Conservation (phyloP, 2,888 invertebrate species). For the Amphiduros pacificus region DNA sequence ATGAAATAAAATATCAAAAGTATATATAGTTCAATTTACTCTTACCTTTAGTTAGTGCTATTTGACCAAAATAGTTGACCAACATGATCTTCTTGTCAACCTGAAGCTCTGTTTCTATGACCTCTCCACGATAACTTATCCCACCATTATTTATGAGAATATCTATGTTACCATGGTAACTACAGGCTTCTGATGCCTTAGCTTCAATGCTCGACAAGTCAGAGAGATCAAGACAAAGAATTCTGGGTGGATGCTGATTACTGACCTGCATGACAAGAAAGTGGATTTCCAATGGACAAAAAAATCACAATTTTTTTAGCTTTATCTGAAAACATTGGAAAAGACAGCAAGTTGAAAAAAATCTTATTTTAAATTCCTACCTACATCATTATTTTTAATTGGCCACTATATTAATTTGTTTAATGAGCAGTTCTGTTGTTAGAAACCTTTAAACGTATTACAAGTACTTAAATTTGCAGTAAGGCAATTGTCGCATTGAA, state of each 20-base stretch:
- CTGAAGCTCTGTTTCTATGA: constrained; percentile 74
- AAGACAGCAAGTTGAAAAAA: too few relatives aligned
- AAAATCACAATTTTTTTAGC: too few relatives aligned
- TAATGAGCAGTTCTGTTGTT: too few relatives aligned
- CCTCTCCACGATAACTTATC: constrained; percentile 73
- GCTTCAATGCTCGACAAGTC: constrained; percentile 69
- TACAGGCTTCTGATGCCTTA: constrained; percentile 68
- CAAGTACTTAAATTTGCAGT: too few relatives aligned
- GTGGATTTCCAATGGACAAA: not conserved
- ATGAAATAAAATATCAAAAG: too few relatives aligned
- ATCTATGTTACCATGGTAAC: constrained; percentile 67
- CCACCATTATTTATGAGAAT: constrained; percentile 93
- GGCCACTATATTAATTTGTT: too few relatives aligned
- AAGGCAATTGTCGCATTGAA: too few relatives aligned
- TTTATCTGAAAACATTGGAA: too few relatives aligned
- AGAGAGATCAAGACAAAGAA: constrained; percentile 71
- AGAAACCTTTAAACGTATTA: too few relatives aligned
- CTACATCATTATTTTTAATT: too few relatives aligned
- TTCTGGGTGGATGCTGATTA: constrained; percentile 28
- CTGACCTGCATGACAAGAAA: not conserved
- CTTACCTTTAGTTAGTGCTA: constrained; percentile 86
- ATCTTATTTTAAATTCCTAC: too few relatives aligned
- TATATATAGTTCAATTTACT: too few relatives aligned
- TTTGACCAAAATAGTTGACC: constrained; percentile 92
- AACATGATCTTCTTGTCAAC: constrained; percentile 87